Percentiles rank a stretch among this genome's conserved stretches.
Evolutionary conservation across 2,113 vertebrate genomes (phyloP).

Genomic region (Mesoclemmys tuberculata): DNA sequence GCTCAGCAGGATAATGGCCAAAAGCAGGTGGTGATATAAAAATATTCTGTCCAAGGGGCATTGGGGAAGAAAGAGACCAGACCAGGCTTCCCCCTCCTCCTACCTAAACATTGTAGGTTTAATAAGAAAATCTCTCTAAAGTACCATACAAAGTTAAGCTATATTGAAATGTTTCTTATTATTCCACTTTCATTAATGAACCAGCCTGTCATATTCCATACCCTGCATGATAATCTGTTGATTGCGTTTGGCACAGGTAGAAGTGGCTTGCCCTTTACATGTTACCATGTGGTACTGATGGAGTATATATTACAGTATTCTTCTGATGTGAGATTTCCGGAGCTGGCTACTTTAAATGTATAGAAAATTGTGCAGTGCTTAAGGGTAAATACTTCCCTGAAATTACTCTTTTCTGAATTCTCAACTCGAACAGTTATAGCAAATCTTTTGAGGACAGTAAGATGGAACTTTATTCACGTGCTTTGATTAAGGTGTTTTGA

Average conservation of each 20-base stretch:
- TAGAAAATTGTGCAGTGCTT: background rate
- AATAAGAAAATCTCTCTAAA: background rate
- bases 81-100: fast-evolving
- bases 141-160: fast-evolving
- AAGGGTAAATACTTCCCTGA: background rate
- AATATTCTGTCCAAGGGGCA: too few species aligned
- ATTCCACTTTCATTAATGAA: background rate
- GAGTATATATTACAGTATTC: fast-evolving
- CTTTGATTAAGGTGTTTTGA: fast-evolving
- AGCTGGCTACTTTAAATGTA: fast-evolving
- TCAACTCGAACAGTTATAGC: background rate
- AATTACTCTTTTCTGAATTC: constrained; percentile 23
- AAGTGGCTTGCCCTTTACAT: fast-evolving
- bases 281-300: fast-evolving
- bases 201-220: fast-evolving
- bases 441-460: background rate
- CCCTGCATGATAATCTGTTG: background rate
- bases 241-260: fast-evolving
- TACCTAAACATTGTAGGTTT: background rate
- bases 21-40: background rate
- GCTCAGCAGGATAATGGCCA: background rate
- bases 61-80: background rate
- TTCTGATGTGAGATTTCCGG: fast-evolving
- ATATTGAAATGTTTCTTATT: background rate
- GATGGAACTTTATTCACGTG: background rate